These are phyloP conservation scores for Agrochola litura DNA, from an alignment of 2,888 invertebrate species.

Conservation along the genomic window DNA sequence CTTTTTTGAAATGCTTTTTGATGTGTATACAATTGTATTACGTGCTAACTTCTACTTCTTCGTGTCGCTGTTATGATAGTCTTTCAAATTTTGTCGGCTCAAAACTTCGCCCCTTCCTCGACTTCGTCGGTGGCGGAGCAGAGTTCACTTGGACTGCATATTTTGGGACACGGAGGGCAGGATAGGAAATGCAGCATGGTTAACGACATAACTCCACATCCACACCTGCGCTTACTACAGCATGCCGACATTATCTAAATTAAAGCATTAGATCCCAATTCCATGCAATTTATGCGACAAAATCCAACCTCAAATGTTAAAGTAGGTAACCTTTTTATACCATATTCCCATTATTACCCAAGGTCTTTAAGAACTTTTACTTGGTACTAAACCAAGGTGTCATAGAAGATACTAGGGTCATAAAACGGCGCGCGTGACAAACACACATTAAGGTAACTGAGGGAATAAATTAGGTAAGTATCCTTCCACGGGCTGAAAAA, in stretches of 20 bases:
- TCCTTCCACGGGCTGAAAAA: slow-evolving; percentile 43
- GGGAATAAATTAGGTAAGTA: slow-evolving; percentile 45
- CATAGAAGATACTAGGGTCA: slow-evolving; percentile 18
- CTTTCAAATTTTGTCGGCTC: too few species aligned
- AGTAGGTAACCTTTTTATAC: neutral
- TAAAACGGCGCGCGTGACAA: slow-evolving; percentile 43
- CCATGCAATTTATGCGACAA: neutral
- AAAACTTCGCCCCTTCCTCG: too few species aligned
- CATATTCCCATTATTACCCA: neutral
- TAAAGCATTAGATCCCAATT: neutral
- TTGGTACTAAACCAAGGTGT: slow-evolving; percentile 27
- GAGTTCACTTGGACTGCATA: too few species aligned
- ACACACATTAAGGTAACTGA: slow-evolving; percentile 40
- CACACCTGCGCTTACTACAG: neutral
- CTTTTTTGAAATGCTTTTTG: too few species aligned
- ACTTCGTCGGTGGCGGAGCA: too few species aligned
- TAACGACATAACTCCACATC: too few species aligned
- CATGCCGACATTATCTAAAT: neutral
- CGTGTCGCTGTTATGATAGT: too few species aligned
- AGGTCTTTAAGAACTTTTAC: slow-evolving; percentile 8
- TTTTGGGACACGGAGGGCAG: too few species aligned
- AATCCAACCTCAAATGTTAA: neutral
- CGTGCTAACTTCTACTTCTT: neutral
- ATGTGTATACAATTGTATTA: neutral
- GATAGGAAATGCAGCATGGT: too few species aligned